phyloP scores from a whole-genome alignment of 2,888 invertebrate species.

The Homarus gammarus region DNA sequence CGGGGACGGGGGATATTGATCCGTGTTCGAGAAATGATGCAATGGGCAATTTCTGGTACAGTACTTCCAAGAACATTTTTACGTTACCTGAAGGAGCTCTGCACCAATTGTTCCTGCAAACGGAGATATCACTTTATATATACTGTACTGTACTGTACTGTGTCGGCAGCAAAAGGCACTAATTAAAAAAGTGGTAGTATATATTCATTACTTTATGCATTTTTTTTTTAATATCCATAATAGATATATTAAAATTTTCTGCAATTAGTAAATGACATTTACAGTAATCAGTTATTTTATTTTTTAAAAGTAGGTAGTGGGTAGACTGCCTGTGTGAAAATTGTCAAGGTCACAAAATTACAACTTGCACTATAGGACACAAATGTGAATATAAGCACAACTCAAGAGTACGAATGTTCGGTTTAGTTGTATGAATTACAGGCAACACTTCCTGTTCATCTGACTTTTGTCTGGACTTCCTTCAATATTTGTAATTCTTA shows the following conservation, averaged over 20 bases:
- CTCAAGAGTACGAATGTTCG: slow-evolving; percentile 41
- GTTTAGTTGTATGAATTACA: slow-evolving; percentile 46
- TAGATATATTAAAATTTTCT: slow-evolving; percentile 8
- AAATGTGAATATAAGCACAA: slow-evolving; percentile 60
- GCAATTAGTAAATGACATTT: slow-evolving; percentile 36
- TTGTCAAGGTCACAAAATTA: slow-evolving; percentile 67
- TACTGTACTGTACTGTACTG: no score
- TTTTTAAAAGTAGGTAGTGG: slow-evolving; percentile 40
- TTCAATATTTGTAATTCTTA: slow-evolving; percentile 73
- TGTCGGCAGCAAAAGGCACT: no score
- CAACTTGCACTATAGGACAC: slow-evolving; percentile 48
- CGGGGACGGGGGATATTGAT: no score
- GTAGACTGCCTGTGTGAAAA: slow-evolving; percentile 58
- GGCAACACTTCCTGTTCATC: slow-evolving; percentile 50
- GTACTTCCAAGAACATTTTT: no score
- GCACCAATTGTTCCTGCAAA: no score
- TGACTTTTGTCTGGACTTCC: slow-evolving; percentile 63
- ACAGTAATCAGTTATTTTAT: slow-evolving; percentile 30
- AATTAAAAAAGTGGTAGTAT: slow-evolving; percentile 4
- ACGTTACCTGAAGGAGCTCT: no score
- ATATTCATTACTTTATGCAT: background rate
- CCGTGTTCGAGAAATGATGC: no score
- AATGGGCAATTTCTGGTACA: no score
- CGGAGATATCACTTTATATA: no score
- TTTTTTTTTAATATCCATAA: slow-evolving; percentile 2